phyloP scores from a whole-genome alignment of 2,113 vertebrate genomes.

The Strigops habroptila region DNA sequence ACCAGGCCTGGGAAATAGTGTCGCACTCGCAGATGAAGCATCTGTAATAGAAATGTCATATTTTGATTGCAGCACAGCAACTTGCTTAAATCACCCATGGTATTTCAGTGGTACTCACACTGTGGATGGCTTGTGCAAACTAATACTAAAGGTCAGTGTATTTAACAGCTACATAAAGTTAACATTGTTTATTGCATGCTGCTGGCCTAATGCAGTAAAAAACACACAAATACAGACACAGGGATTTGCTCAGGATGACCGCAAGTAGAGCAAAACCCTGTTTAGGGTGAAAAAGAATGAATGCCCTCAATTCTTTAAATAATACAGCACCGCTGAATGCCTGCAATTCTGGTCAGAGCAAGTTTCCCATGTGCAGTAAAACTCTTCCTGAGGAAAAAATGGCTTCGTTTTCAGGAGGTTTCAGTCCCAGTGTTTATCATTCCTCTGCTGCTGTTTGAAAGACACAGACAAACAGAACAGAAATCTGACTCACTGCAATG shows the following conservation, averaged over 20 bases:
- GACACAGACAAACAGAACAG: background rate
- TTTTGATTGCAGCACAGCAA: conserved; percentile 40
- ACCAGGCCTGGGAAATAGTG: background rate
- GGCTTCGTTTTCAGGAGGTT: background rate
- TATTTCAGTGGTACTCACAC: conserved; percentile 26
- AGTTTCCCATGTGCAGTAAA: background rate
- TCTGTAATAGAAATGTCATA: background rate
- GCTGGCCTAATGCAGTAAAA: background rate
- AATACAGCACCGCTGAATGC: background rate
- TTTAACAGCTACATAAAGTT: conserved; percentile 37
- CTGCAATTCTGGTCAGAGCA: conserved; percentile 1
- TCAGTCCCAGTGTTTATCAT: background rate
- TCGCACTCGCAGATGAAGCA: background rate
- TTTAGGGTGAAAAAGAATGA: background rate
- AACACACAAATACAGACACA: background rate
- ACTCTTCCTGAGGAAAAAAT: background rate
- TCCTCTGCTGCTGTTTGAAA: background rate
- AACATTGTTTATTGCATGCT: conserved; percentile 25
- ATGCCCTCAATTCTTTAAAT: background rate
- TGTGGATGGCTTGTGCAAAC: conserved; percentile 22
- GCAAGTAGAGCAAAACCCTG: background rate
- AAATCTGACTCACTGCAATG: background rate
- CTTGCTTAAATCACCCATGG: conserved; percentile 3
- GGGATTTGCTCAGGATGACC: conserved; percentile 16
- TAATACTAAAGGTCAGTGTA: conserved; percentile 48